Evolutionary conservation across 2,888 invertebrate genomes (phyloP).

Genomic region (Lagria hirta): DNA sequence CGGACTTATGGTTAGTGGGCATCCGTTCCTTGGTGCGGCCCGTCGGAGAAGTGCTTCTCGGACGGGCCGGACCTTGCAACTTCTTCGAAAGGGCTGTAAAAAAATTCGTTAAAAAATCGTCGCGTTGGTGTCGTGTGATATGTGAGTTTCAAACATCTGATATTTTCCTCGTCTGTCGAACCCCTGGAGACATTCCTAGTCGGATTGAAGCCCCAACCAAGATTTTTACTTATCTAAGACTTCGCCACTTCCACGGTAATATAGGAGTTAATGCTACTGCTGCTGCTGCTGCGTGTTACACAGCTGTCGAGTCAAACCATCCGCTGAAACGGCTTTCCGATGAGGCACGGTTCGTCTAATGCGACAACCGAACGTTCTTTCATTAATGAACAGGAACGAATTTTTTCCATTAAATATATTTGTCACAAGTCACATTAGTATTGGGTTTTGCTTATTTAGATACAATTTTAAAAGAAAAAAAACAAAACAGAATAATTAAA

Average conservation of each 20-base stretch:
- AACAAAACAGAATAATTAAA: no score
- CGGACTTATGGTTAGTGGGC: conserved; percentile 47
- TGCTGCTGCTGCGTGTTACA: conserved; percentile 13
- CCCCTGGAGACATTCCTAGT: conserved; percentile 20
- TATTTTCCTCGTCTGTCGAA: conserved; percentile 6
- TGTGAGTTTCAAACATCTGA: conserved; percentile 12
- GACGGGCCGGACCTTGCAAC: conserved; percentile 38
- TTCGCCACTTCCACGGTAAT: conserved; percentile 18
- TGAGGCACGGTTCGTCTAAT: no score
- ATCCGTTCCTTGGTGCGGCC: conserved; percentile 45
- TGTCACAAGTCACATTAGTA: no score
- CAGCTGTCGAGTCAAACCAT: conserved; percentile 16
- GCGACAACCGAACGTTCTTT: no score
- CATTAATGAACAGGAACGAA: no score
- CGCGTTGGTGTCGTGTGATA: conserved; percentile 24
- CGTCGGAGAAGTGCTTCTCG: conserved; percentile 39
- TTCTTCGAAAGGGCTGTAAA: conserved; percentile 19
- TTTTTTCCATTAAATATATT: no score
- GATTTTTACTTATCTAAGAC: conserved; percentile 14
- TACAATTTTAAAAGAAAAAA: no score
- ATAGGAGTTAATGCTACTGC: conserved; percentile 12
- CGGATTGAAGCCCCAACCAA: conserved; percentile 17
- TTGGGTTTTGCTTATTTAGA: no score
- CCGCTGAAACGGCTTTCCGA: conserved; percentile 15
- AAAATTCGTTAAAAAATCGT: conserved; percentile 22